phyloP scores from a whole-genome alignment of 1,140 invertebrate species.

The Heliconius hewitsoni region DNA sequence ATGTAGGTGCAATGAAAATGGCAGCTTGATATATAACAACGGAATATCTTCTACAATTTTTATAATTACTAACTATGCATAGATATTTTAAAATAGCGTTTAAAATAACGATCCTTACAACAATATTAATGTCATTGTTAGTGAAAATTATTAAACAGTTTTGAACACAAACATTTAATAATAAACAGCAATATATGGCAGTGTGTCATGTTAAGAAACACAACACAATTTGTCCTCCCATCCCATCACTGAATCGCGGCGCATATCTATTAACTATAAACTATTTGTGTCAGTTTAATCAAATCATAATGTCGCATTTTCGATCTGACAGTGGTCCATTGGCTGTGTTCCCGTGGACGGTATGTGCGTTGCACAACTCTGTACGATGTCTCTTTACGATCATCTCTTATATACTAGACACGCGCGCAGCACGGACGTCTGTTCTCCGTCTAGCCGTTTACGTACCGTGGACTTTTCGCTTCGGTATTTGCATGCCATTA shows the following conservation, averaged over 20 bases:
- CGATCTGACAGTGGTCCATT: slow-evolving; percentile 53
- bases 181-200: background rate
- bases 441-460: slow-evolving; percentile 73
- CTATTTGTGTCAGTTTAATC: slow-evolving; percentile 44
- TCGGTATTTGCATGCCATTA: slow-evolving; percentile 63
- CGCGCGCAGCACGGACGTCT: slow-evolving; percentile 54
- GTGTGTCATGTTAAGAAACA: background rate
- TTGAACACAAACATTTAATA: background rate
- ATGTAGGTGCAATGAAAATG: background rate
- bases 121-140: background rate
- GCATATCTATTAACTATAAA: slow-evolving; percentile 35
- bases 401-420: slow-evolving; percentile 63
- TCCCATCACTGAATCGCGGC: slow-evolving; percentile 29
- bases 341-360: slow-evolving; percentile 64
- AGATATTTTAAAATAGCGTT: background rate
- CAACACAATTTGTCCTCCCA: slow-evolving; percentile 14
- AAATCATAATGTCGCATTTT: slow-evolving; percentile 48
- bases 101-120: background rate
- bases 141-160: background rate
- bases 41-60: background rate
- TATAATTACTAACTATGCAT: background rate
- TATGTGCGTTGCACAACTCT: slow-evolving; percentile 66
- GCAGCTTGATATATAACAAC: background rate
- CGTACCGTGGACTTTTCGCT: slow-evolving; percentile 67
- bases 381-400: slow-evolving; percentile 56